Base-by-base conservation (phyloP, 2,113 vertebrate genomes). In the Apodemus sylvaticus region DNA sequence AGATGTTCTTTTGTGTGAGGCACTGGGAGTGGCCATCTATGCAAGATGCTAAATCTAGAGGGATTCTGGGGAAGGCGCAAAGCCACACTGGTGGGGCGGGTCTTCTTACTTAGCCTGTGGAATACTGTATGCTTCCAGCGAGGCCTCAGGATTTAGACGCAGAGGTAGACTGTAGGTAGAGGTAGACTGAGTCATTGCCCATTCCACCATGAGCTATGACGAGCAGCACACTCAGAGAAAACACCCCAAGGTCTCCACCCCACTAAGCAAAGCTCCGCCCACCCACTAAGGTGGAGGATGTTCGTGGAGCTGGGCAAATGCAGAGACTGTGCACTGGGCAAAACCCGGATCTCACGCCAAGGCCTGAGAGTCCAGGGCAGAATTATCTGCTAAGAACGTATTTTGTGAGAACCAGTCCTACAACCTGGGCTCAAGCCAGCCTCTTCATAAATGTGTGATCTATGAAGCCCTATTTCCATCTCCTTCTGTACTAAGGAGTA, bases 241-340 rank as follows among this genome's bases (percentile, higher is more conserved):
- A 17, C 42, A 60, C 29, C 11, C 60, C 48, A 16, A 19, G 66
- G 66, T 29, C n/a, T 34, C 42, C 1, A 34, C 36, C 42, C 5
- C 83, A 19, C 10, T 73, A 64, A 39, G 14, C 73, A 31, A n/a
- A 62, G 0, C 5, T 42, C 42, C 26, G 20, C 3, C n/a, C 8
- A 20, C 90, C 10, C 68, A 6, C 10, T 29, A 2, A 88, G 1
- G 22, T 12, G 24, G 48, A 4, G 17, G 53, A 58, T 17, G 19
- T 19, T 81, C 66, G 3, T 22, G 20, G 22, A 34, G 11, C 36
- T 4, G 14, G 76, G 58, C 36, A 0, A 24, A 11, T 0, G 0
- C 48, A 13, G 45, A 34, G 45, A 7, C 0, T 0, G 0, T 1
- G 0, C 0, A 0, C 2, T 7, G 36, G 26, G 39, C 70, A 26